These are phyloP conservation scores for Oryzias dopingdopingensis DNA, from an alignment of 2,797 vertebrate species.

Conservation along the genomic window DNA sequence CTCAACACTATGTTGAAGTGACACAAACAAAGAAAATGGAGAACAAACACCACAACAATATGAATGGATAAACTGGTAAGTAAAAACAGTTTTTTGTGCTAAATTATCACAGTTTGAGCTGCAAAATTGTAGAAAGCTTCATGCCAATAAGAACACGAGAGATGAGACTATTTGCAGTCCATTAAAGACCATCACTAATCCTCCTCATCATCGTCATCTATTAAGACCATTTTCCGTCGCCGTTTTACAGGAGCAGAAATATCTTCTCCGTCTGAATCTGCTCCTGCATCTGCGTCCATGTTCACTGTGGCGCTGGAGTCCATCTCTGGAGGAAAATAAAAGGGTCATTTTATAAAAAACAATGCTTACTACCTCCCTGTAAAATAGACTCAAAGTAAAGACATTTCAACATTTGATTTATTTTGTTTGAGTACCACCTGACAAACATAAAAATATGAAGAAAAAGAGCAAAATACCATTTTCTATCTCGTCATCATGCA, in stretches of 20 bases:
- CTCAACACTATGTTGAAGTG: no score
- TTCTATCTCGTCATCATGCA: conserved; percentile 65
- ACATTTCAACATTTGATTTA: no score
- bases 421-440: no score
- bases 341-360: neutral
- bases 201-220: conserved; percentile 78
- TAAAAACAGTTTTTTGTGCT: conserved; percentile 2
- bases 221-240: conserved; percentile 69
- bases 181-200: conserved; percentile 55
- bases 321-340: conserved; percentile 41
- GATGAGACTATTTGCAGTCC: conserved; percentile 20
- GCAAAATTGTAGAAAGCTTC: conserved; percentile 21
- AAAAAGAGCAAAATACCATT: conserved; percentile 42
- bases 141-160: conserved; percentile 1
- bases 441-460: neutral
- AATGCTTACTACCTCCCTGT: no score
- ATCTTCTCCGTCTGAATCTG: conserved; percentile 53
- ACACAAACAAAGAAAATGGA: no score
- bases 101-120: conserved; percentile 17
- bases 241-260: conserved; percentile 68
- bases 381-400: no score
- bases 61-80: no score
- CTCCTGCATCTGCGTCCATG: conserved; percentile 16
- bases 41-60: no score
- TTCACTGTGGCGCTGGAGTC: conserved; percentile 29